Conservation (phyloP, 1,140 invertebrate genomes). For the Bombyx mori region ASM3026992v2 NC_085111.1:19008501-19009000, state of each 20-base stretch:
- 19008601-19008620: neutral
- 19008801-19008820: too few species aligned
- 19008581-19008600: neutral
- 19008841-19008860: neutral
- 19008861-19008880: slow-evolving; percentile 3
- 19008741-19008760: neutral
- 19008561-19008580: neutral
- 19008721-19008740: neutral
- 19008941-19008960: slow-evolving; percentile 12
- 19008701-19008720: slow-evolving; percentile 5
- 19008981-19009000: slow-evolving; percentile 12
- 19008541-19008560: neutral
- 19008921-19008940: slow-evolving; percentile 7
- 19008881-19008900: neutral
- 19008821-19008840: neutral
- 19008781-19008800: neutral
- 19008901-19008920: slow-evolving; percentile 5
- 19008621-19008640: slow-evolving; percentile 4
- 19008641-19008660: neutral
- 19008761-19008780: neutral
- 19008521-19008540: neutral
- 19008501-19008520: neutral
- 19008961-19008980: slow-evolving; percentile 7
- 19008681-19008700: slow-evolving; percentile 3
- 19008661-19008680: slow-evolving; percentile 2